Conservation (phyloP, 2,888 invertebrate species). For the Hypselothyrea guttata region DNA sequence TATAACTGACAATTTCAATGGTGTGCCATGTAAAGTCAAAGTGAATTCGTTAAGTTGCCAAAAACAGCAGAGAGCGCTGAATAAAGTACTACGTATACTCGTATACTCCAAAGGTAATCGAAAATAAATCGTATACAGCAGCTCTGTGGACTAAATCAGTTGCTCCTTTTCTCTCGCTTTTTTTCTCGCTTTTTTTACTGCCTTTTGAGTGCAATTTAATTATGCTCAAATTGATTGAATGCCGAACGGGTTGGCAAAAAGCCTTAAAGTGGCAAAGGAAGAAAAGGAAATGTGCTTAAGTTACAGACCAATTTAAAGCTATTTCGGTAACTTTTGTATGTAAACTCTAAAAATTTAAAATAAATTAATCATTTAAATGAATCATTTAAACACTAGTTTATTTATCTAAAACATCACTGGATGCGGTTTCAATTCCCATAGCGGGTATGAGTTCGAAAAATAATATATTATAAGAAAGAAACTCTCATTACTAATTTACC, state of each 20-base stretch:
- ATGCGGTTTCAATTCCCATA: no score
- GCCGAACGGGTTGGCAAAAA: neutral
- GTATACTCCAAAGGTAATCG: slow-evolving; percentile 31
- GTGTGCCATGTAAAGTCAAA: slow-evolving; percentile 46
- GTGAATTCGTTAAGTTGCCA: slow-evolving; percentile 58
- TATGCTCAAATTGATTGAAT: slow-evolving; percentile 40
- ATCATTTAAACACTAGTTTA: no score
- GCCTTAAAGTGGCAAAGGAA: neutral
- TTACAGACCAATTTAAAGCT: no score
- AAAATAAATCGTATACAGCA: neutral
- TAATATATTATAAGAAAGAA: no score
- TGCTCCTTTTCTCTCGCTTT: neutral
- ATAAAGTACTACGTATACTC: slow-evolving; percentile 5
- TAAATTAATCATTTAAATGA: no score
- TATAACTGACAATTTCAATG: slow-evolving; percentile 17
- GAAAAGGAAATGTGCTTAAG: neutral
- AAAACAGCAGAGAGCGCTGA: slow-evolving; percentile 38
- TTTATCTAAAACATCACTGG: no score
- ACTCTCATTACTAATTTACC: no score
- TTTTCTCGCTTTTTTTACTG: slow-evolving; percentile 10
- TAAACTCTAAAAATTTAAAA: neutral
- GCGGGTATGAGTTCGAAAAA: no score
- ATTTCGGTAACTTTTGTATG: neutral
- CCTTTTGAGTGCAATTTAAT: slow-evolving; percentile 30
- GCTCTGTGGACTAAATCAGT: neutral